Percentiles rank a stretch among this genome's conserved stretches.
These are phyloP conservation scores for Lathronympha strigana DNA, from an alignment of 2,888 invertebrate species.

Conservation along the genomic window DNA sequence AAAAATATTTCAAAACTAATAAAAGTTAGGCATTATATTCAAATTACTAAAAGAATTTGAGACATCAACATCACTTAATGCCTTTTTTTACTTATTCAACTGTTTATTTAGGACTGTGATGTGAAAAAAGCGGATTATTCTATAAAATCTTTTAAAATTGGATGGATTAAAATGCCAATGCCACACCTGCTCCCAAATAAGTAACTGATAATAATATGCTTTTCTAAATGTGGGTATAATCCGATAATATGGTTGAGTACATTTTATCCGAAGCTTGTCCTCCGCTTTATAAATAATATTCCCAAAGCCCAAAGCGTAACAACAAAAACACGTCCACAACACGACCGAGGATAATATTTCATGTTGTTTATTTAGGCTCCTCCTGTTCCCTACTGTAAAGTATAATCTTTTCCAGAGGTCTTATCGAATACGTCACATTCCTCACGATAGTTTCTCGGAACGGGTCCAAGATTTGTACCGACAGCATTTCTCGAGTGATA, in stretches of 20 bases:
- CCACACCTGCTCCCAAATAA: background rate
- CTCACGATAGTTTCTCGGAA: conserved; percentile 24
- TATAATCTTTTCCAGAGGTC: conserved; percentile 24
- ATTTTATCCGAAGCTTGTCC: conserved; percentile 1
- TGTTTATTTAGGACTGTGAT: background rate
- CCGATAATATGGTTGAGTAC: conserved; percentile 5
- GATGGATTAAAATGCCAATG: conserved; percentile 4
- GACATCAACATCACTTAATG: background rate
- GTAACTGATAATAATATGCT: background rate
- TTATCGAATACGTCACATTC: conserved; percentile 20
- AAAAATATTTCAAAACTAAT: too few species aligned
- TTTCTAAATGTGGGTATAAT: conserved; percentile 5
- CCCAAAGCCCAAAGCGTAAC: conserved; percentile 13
- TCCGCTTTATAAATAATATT: background rate
- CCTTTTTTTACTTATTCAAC: background rate
- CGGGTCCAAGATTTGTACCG: conserved; percentile 41
- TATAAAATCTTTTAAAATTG: background rate
- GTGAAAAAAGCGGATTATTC: background rate
- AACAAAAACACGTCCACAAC: conserved; percentile 25
- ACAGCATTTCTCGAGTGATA: conserved; percentile 46
- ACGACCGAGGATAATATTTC: conserved; percentile 16
- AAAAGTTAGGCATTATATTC: too few species aligned
- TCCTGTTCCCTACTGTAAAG: conserved; percentile 10
- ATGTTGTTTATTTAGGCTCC: conserved; percentile 33
- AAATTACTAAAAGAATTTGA: background rate